phyloP scores from a whole-genome alignment of 2,888 invertebrate species.

The Priapulus caudatus region DNA sequence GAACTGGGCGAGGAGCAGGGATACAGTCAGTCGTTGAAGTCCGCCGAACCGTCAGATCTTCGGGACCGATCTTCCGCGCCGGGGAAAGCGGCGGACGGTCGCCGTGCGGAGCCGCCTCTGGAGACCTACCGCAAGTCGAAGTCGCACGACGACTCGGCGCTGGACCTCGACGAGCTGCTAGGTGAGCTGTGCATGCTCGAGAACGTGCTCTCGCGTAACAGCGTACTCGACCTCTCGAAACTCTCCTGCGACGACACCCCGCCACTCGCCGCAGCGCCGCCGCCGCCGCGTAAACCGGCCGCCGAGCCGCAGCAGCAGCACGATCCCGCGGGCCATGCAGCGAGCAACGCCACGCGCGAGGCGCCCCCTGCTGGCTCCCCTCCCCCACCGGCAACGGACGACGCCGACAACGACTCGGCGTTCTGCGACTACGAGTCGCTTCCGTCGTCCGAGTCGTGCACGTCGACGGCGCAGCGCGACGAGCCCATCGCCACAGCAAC shows the following conservation, averaged over 20 bases:
- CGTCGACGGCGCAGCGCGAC: conserved; percentile 45
- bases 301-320: not conserved
- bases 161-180: conserved; percentile 89
- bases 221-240: conserved; percentile 16
- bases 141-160: too few relatives aligned
- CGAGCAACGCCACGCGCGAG: conserved; percentile 21
- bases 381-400: conserved; percentile 59
- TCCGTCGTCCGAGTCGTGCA: conserved; percentile 81
- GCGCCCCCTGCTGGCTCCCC: conserved; percentile 14
- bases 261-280: not conserved
- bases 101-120: too few relatives aligned
- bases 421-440: conserved; percentile 93
- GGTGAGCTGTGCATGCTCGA: conserved; percentile 89
- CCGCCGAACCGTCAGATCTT: too few relatives aligned
- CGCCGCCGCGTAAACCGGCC: not conserved
- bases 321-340: conserved; percentile 34
- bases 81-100: too few relatives aligned
- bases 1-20: too few relatives aligned
- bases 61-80: too few relatives aligned
- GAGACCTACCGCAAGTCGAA: too few relatives aligned
- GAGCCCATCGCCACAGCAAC: conserved; percentile 25
- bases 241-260: conserved; percentile 1
- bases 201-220: conserved; percentile 42
- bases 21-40: too few relatives aligned
- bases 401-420: conserved; percentile 94